Evolutionary conservation across 2,888 invertebrate species (phyloP).

Genomic region (Tryphoninae sp.): DNA sequence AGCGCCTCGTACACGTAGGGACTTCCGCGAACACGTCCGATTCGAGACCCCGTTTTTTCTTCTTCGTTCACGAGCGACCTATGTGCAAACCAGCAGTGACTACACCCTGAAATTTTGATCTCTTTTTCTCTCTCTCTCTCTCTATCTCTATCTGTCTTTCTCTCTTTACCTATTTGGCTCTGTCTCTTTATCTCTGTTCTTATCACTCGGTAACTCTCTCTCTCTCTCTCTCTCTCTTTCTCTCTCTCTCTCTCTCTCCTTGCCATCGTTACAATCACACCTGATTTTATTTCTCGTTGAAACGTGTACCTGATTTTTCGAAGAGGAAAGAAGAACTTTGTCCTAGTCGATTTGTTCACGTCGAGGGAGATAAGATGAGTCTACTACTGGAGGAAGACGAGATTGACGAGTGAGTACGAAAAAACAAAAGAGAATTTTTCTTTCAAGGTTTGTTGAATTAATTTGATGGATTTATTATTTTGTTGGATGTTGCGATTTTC

Average conservation of each 20-base stretch:
- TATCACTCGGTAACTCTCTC: neutral
- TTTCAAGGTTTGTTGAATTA: neutral
- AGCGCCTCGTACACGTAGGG: slow-evolving; percentile 56
- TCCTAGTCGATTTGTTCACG: slow-evolving; percentile 24
- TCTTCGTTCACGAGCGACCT: slow-evolving; percentile 16
- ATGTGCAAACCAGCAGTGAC: slow-evolving; percentile 43
- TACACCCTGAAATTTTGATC: slow-evolving; percentile 49
- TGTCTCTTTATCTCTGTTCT: neutral
- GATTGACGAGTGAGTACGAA: slow-evolving; percentile 75
- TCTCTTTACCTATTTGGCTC: neutral
- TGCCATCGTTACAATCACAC: slow-evolving; percentile 25
- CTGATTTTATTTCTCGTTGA: neutral
- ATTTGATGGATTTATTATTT: neutral
- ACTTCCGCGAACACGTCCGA: slow-evolving; percentile 39
- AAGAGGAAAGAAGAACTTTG: slow-evolving; percentile 5
- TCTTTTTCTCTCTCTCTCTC: slow-evolving; percentile 19
- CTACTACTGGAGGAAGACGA: slow-evolving; percentile 75
- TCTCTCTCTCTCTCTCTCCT: neutral
- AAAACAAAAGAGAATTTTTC: slow-evolving; percentile 24
- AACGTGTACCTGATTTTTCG: neutral
- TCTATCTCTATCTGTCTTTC: neutral
- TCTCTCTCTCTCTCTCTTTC: slow-evolving; percentile 12
- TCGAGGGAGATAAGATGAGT: slow-evolving; percentile 66
- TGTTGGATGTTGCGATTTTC: neutral
- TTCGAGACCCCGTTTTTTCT: slow-evolving; percentile 7